These are phyloP conservation scores for Acomys russatus DNA, from an alignment of 2,797 vertebrate genomes.

Conservation along the genomic window DNA sequence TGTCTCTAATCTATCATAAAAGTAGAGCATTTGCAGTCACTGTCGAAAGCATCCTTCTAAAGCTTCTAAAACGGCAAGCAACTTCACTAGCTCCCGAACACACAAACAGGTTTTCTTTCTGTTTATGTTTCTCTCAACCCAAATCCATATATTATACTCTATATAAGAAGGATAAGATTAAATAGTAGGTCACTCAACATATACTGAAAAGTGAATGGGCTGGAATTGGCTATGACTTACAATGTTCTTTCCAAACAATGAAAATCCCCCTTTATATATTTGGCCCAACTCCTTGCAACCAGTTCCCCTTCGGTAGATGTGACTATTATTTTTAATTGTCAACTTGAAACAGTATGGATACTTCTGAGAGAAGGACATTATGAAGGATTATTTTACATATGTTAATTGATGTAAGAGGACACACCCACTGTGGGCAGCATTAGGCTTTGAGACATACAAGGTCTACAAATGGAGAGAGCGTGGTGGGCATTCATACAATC, in stretches of 20 bases:
- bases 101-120: neutral
- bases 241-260: neutral
- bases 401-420: neutral
- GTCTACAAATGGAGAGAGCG: no score
- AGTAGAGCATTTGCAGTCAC: neutral
- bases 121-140: conserved; percentile 9
- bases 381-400: neutral
- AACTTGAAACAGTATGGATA: neutral
- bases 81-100: neutral
- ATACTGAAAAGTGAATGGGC: neutral
- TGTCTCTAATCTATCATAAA: conserved; percentile 29
- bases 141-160: neutral
- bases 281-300: neutral
- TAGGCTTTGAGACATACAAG: neutral
- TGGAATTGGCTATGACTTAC: neutral
- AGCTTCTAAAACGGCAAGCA: conserved; percentile 24
- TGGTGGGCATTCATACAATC: no score
- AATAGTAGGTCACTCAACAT: neutral
- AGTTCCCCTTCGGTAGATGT: neutral
- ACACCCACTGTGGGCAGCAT: no score
- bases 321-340: neutral
- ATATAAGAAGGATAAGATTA: neutral
- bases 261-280: neutral
- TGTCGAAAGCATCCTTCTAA: conserved; percentile 41
- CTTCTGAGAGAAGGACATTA: no score